Evolutionary conservation across 2,797 vertebrate genomes (phyloP).

Genomic region (Peromyscus melanophrys): DNA sequence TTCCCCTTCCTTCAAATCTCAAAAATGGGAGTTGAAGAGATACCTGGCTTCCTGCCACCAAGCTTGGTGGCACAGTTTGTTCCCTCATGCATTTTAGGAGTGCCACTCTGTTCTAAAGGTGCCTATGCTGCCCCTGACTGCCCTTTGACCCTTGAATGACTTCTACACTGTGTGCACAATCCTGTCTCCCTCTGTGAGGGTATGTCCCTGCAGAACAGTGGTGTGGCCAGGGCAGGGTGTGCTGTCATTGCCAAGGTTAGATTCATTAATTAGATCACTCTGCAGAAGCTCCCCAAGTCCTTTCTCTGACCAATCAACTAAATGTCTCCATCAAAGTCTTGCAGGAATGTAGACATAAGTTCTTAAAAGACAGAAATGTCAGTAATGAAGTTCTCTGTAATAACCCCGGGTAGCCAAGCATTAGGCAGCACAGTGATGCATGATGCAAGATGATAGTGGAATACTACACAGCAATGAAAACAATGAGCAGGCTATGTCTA

Average conservation of each 20-base stretch:
- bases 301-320: not conserved
- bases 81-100: not conserved
- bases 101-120: fast-evolving
- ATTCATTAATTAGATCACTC: not conserved
- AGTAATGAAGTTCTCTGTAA: not conserved
- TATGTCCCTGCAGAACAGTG: not conserved
- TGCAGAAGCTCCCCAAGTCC: not conserved
- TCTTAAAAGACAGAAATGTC: not conserved
- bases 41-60: not conserved
- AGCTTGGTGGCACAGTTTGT: fast-evolving
- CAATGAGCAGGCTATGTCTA: fast-evolving
- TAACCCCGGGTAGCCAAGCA: not conserved
- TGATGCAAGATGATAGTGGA: fast-evolving
- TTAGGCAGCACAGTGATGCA: fast-evolving
- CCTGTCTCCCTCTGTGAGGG: fast-evolving
- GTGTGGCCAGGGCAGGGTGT: fast-evolving
- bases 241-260: no score
- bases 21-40: fast-evolving
- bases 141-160: not conserved
- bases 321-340: fast-evolving
- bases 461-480: fast-evolving
- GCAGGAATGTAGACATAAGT: fast-evolving
- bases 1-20: no score
- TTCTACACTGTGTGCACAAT: not conserved
- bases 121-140: no score